Evolutionary conservation across 2,888 invertebrate genomes (phyloP).

Genomic region (Pardosa pseudoannulata): DNA sequence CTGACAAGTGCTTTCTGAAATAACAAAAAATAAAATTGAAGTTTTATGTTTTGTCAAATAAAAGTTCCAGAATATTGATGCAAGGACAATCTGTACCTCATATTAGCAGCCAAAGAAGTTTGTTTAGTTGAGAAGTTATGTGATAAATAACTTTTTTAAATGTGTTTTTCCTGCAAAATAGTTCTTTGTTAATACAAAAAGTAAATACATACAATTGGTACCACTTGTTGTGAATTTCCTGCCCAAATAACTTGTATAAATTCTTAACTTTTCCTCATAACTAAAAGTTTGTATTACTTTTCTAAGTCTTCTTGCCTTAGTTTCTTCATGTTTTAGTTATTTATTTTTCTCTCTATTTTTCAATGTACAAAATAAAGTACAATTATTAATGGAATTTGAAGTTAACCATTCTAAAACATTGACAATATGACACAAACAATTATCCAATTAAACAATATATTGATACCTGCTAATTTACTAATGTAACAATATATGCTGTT

Average conservation of each 20-base stretch:
- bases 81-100: conserved; percentile 69
- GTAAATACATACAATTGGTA: conserved; percentile 63
- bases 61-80: conserved; percentile 57
- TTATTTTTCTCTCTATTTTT: conserved; percentile 1
- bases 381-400: neutral
- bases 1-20: neutral
- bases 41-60: neutral
- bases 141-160: conserved; percentile 60
- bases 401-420: neutral
- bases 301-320: neutral
- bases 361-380: conserved; percentile 13
- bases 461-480: too few species aligned
- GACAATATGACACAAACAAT: neutral
- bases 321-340: conserved; percentile 1
- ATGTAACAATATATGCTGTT: too few species aligned
- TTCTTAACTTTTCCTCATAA: conserved; percentile 1
- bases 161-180: conserved; percentile 40
- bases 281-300: conserved; percentile 14
- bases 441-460: neutral
- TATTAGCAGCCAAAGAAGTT: conserved; percentile 69
- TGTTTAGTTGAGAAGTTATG: conserved; percentile 49
- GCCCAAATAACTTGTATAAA: neutral
- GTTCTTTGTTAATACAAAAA: conserved; percentile 38
- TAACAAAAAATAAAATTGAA: conserved; percentile 7
- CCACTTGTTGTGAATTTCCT: conserved; percentile 25